Evolutionary conservation across 2,113 vertebrate genomes (phyloP), one percentile per base, ranked within the genome.

Genomic region (Oreotrochilus melanogaster): DNA sequence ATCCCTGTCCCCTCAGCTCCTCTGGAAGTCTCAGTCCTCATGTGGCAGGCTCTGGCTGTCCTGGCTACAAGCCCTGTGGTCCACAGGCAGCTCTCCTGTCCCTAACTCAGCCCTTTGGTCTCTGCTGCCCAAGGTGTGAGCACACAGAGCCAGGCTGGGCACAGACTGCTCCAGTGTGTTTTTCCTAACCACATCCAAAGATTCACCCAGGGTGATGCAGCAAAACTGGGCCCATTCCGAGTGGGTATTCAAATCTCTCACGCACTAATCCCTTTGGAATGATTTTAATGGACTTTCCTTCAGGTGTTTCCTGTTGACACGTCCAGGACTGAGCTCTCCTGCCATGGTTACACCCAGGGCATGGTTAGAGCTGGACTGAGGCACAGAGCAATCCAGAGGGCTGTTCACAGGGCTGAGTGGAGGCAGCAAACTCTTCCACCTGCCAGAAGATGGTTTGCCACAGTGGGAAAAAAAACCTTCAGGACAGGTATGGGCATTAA

Each of bases 331-430:
- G 54, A 64, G 42, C 7, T 88, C 21, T 66, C 48, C 61, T 42
- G 39, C 57, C 61, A 24, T 0, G 10, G 37, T 7, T 30, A 47
- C 11, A 14, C 3, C 25, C 11, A 18, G 30, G 30, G 14, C 23
- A n/a, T 3, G n/a, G 30, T n/a, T 19, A 51, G 22, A 14, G 8
- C 2, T 11, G 28, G 25, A 11, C 2, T 3, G 24, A 35, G 53
- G 18, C 48, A 45, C 30, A 43, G 35, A 58, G 56, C 51, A 50
- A n/a, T 12, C 39, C 5, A 24, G 42, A 25, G 22, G 14, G 43
- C 23, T 0, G 1, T 9, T 30, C 6, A 0, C 2, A 16, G 3
- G 62, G 14, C 0, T 39, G 74, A 42, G 43, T 2, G 14, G 50
- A 53, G 25, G 11, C 47, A 45, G 48, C 18, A 10, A 43, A 23